phyloP scores from a whole-genome alignment of 2,888 invertebrate species.

The Temnothorax unifasciatus region DNA sequence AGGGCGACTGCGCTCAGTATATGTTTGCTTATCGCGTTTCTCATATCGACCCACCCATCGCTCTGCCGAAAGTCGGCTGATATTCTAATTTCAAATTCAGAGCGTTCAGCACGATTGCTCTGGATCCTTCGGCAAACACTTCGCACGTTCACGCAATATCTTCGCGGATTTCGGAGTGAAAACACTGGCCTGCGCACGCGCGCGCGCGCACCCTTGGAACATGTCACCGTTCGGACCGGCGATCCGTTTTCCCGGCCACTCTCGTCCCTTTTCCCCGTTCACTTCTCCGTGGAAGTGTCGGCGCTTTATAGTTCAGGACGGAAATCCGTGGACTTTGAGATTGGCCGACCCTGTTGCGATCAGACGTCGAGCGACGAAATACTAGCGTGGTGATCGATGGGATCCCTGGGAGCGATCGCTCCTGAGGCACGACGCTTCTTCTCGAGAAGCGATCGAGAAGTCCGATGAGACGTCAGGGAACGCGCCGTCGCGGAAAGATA shows the following conservation, averaged over 20 bases:
- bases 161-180: conserved; percentile 18
- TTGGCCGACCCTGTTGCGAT: conserved; percentile 54
- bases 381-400: conserved; percentile 68
- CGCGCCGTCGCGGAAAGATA: conserved; percentile 60
- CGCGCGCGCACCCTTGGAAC: not conserved
- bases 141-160: conserved; percentile 45
- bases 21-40: conserved; percentile 45
- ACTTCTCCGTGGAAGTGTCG: conserved; percentile 32
- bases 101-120: conserved; percentile 9
- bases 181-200: conserved; percentile 5
- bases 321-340: conserved; percentile 51
- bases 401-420: conserved; percentile 71
- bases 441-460: conserved; percentile 60
- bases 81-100: conserved; percentile 51
- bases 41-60: conserved; percentile 31
- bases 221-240: conserved; percentile 1
- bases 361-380: conserved; percentile 49
- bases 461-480: conserved; percentile 56
- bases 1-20: not conserved
- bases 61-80: conserved; percentile 35
- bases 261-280: not conserved
- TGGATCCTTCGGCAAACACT: conserved; percentile 32
- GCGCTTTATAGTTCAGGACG: conserved; percentile 48
- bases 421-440: conserved; percentile 30
- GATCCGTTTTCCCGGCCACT: conserved; percentile 31